These are phyloP conservation scores for Polypterus bichir DNA, from an alignment of 2,113 vertebrate species.

Conservation along the genomic window DNA sequence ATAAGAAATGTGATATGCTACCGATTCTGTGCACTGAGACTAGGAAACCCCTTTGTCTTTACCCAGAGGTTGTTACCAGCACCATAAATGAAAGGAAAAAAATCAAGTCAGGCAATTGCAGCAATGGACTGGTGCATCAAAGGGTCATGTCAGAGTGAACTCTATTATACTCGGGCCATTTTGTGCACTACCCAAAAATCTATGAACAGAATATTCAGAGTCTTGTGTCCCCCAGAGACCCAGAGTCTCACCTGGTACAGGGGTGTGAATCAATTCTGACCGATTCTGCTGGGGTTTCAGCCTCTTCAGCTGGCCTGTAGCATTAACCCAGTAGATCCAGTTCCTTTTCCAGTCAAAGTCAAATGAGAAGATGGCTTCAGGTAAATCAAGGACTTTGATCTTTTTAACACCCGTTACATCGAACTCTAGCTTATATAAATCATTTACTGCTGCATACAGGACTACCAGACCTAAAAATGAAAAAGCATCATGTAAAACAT, in stretches of 20 bases:
- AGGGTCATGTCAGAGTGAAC: no score
- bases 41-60: no score
- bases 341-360: slow-evolving; percentile 68
- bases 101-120: no score
- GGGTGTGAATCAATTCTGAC: slow-evolving; percentile 42
- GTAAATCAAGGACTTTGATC: slow-evolving; percentile 42
- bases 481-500: neutral
- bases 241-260: slow-evolving; percentile 53
- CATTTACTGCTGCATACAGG: slow-evolving; percentile 44
- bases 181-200: no score
- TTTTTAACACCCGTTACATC: slow-evolving; percentile 23
- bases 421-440: slow-evolving; percentile 53
- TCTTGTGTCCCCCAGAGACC: neutral
- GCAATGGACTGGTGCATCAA: no score
- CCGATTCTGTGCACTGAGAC: no score
- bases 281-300: slow-evolving; percentile 30
- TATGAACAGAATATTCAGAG: no score
- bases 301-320: slow-evolving; percentile 49
- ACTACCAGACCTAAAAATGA: slow-evolving; percentile 52
- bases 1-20: no score
- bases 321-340: slow-evolving; percentile 62
- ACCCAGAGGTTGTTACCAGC: no score
- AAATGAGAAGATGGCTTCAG: slow-evolving; percentile 49
- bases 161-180: no score
- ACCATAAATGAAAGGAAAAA: no score